A percentile compares a stretch with the other conserved stretches of the same genome.
These are phyloP conservation scores for Sympetrum striolatum DNA, from an alignment of 2,888 invertebrate genomes.

Conservation along the genomic window DNA sequence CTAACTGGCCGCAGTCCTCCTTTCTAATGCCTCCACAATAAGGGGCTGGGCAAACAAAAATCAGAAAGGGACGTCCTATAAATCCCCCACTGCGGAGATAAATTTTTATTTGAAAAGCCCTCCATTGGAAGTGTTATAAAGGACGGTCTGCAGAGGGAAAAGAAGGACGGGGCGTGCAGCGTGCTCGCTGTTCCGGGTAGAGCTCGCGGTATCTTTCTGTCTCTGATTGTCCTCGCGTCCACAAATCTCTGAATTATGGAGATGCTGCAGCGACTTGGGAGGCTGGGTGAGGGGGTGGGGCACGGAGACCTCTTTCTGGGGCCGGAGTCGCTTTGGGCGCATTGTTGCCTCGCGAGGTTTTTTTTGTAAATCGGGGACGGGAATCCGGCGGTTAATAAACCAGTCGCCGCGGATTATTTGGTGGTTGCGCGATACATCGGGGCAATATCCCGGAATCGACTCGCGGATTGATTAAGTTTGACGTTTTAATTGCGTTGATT, in stretches of 20 bases:
- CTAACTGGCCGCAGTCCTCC: background rate
- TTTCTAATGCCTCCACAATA: background rate
- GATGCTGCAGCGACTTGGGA: background rate
- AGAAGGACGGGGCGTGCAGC: background rate
- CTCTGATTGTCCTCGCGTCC: background rate
- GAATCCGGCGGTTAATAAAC: too few species aligned
- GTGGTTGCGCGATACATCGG: too few species aligned
- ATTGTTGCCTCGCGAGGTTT: too few species aligned
- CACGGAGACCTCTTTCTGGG: too few species aligned
- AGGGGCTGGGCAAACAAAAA: background rate
- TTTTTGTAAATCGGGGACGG: too few species aligned
- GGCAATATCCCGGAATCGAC: too few species aligned
- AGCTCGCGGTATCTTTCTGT: background rate
- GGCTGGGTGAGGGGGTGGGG: too few species aligned
- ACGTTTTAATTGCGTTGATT: too few species aligned
- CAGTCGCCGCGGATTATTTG: too few species aligned
- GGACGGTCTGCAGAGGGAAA: background rate
- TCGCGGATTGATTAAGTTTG: too few species aligned
- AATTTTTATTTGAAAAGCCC: background rate
- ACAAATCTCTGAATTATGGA: background rate
- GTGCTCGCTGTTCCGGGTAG: background rate
- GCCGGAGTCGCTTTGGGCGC: too few species aligned
- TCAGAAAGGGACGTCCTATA: background rate
- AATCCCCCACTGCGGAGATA: background rate
- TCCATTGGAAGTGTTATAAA: background rate